Evolutionary conservation across 1,140 invertebrate species (phyloP).

Genomic region (Mylabris phalerata): DNA sequence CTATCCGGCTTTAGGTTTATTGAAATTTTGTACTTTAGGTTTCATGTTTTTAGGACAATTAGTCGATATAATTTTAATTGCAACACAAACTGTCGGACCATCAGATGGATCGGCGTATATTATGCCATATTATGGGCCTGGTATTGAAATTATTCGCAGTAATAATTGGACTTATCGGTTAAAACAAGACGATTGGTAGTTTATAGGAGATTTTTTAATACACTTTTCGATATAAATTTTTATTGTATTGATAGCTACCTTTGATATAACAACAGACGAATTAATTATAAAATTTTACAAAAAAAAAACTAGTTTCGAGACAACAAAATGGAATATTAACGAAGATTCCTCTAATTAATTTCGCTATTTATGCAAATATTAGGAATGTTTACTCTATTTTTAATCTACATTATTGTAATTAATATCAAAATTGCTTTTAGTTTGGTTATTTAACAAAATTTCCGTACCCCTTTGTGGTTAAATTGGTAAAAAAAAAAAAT

Average conservation of each 20-base stretch:
- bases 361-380: too few relatives aligned
- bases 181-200: conserved; percentile 72
- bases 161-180: conserved; percentile 81
- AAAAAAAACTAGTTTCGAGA: too few relatives aligned
- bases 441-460: too few relatives aligned
- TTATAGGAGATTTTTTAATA: not conserved
- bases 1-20: conserved; percentile 88
- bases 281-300: too few relatives aligned
- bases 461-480: too few relatives aligned
- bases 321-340: too few relatives aligned
- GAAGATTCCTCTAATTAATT: too few relatives aligned
- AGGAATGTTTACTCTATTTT: too few relatives aligned
- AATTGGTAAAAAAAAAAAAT: too few relatives aligned
- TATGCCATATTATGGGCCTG: conserved; percentile 88
- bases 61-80: conserved; percentile 91
- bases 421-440: too few relatives aligned
- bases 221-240: not conserved
- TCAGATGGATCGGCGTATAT: conserved; percentile 95
- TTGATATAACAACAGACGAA: too few relatives aligned
- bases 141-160: conserved; percentile 70
- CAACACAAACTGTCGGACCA: conserved; percentile 82
- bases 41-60: conserved; percentile 96
- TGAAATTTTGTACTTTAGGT: conserved; percentile 92
- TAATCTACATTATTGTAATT: too few relatives aligned
- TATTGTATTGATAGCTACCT: not conserved